Evolutionary conservation across 2,113 vertebrate genomes (phyloP), one percentile per base, ranked within the genome.

Genomic region (Sialia sialis): DNA sequence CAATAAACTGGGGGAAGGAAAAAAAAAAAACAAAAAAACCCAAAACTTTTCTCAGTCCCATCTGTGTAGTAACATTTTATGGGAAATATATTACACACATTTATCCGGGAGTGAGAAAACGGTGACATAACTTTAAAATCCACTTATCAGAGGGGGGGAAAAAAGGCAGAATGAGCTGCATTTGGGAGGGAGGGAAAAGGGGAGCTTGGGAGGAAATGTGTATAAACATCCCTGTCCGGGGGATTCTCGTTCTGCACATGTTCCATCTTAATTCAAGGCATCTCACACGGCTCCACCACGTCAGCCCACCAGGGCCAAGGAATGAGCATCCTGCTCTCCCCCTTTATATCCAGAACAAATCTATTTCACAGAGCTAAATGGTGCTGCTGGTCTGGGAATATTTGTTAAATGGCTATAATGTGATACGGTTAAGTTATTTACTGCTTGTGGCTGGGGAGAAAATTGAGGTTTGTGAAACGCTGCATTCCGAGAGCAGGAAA

Each of bases 371-470:
- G 16, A 85, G 66, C 54, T 91, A 85, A 96, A 75, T 70, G 85
- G 85, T 94, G 93, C 92, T 86, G 91, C 92, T 93, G 90, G 84
- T 18, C 84, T 73, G 94, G 94, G 94, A 96, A 88, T 96, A 95
- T 95, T 94, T 94, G 93, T 96, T 96, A 96, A 97, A 95, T 90
- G 94, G 82, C 52, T 90, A 48, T 95, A 93, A 96, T 95, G 91
- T 39, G 93, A 73, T 88, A 62, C 82, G 86, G 90, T 85, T 93
- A 91, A 91, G 84, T 95, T 93, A 96, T 93, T 97, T 96, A 90
- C 96, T 78, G 4, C 79, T 95, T 70, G 87, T 32, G 75, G 25
- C 82, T 77, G 89, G 72, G 66, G 79, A 87, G 90, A 88, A 95
- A 95, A 96, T 94, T 67, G 96, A 94, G 75, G 90, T 93, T 95